Conservation (phyloP, 2,888 invertebrate species). For the Nomada ruficornis region DNA sequence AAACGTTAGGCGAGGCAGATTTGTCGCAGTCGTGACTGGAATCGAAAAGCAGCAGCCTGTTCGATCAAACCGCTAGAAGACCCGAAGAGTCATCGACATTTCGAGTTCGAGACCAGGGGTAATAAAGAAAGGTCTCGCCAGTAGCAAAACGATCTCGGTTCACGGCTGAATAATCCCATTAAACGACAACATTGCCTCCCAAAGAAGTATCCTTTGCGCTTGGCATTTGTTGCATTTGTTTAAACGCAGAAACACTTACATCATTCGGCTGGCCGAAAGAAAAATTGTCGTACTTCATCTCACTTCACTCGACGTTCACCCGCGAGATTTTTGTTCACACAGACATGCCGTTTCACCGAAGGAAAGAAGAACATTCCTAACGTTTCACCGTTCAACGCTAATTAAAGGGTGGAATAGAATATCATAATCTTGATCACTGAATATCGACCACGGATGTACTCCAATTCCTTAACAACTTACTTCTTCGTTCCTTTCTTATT, state of each 20-base stretch:
- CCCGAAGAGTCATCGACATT: slow-evolving; percentile 65
- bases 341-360: slow-evolving; percentile 6
- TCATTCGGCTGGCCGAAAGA: not conserved
- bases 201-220: slow-evolving; percentile 14
- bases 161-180: slow-evolving; percentile 45
- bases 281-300: not conserved
- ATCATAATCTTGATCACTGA: not conserved
- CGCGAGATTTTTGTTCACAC: slow-evolving; percentile 16
- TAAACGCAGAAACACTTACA: slow-evolving; percentile 15
- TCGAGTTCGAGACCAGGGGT: slow-evolving; percentile 16
- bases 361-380: not conserved
- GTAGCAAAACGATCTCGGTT: slow-evolving; percentile 44
- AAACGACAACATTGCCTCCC: not conserved
- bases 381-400: too few relatives aligned
- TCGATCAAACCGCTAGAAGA: slow-evolving; percentile 54
- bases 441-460: not conserved
- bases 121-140: slow-evolving; percentile 33
- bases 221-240: not conserved
- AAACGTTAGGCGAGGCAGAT: slow-evolving; percentile 28
- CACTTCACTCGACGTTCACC: not conserved
- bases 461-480: slow-evolving; percentile 19
- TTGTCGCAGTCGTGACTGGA: slow-evolving; percentile 48
- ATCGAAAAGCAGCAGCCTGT: slow-evolving; percentile 44
- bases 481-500: not conserved
- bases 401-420: not conserved